These are phyloP conservation scores for Lacerta viridis DNA, from an alignment of 2,797 vertebrate species.

Conservation along the genomic window DNA sequence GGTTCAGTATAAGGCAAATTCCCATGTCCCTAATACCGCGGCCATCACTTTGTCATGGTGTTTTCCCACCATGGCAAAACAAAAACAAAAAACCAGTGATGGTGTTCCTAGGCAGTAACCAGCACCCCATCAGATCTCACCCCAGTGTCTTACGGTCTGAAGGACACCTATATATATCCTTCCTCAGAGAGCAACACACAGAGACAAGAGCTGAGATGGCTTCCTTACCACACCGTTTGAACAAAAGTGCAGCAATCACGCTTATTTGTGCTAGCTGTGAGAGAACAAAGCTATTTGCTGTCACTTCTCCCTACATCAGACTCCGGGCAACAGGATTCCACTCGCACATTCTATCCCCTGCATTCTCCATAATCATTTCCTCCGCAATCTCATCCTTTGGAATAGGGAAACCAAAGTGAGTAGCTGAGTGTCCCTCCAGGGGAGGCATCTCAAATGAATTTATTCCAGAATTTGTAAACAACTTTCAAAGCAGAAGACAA, in stretches of 20 bases:
- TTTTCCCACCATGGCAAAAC: too few species aligned
- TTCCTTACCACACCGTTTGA: not conserved
- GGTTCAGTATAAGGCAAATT: too few species aligned
- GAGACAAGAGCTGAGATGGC: not conserved
- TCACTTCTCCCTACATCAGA: not conserved
- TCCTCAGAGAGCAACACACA: not conserved
- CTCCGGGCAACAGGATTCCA: not conserved
- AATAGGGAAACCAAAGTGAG: not conserved
- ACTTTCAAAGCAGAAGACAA: slow-evolving; percentile 31
- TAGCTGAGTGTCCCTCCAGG: slow-evolving; percentile 2
- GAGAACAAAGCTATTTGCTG: not conserved
- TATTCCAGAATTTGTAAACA: slow-evolving; percentile 4
- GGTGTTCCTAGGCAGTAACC: too few species aligned
- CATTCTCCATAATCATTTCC: not conserved
- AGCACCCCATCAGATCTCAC: too few species aligned
- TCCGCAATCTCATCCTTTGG: not conserved
- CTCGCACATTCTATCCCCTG: not conserved
- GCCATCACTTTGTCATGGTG: not conserved
- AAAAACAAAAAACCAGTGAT: too few species aligned
- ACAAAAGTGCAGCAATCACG: not conserved
- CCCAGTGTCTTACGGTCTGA: too few species aligned
- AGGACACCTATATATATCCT: not conserved
- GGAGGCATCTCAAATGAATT: not conserved
- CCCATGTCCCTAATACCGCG: too few species aligned
- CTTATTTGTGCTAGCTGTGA: not conserved